Evolutionary conservation across 2,113 vertebrate species (phyloP), one percentile per base, ranked within the genome.

Genomic region (Stomatorhinus ivindoensis): DNA sequence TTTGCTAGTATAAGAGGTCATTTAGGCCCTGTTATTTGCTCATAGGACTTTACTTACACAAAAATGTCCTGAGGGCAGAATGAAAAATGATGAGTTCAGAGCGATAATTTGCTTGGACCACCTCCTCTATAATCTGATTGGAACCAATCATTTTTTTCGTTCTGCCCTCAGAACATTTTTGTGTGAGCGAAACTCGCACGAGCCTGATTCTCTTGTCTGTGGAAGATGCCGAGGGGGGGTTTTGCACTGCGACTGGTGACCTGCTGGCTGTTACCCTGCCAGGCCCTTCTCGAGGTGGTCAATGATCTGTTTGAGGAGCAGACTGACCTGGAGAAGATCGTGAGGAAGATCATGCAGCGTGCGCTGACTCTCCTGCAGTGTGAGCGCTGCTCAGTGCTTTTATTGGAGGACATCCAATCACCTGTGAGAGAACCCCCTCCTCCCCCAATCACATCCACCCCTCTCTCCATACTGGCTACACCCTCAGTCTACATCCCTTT

Each of bases 301-400:
- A 99, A 99, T 92, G 98, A 99, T 90, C 96, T 99, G 93, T 99
- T 99, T 94, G 98, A 99, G 90, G 98, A 99, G 93, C 98, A 99
- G 95, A 99, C 98, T 47, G 97, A 99, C 94, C 94, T 99, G 94
- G 98, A 99, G 96, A 99, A 99, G 95, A 98, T 99, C 92, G 98
- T 99, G 90, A 97, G 97, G 95, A 99, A 99, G 96, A 99, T 99
- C 92, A 99, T 99, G 98, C 98, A 98, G 92, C 97, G 98, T 27
- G 98, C 98, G 58, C 98, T 99, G 95, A 98, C 97, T 10, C 95
- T 99, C 84, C 93, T 99, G 86, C 98, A 99, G 94, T 99, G 98
- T 91, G 98, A 99, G 86, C 95, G 95, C 90, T 96, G 96, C 93
- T 96, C 96, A 1, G 96, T 96, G 89, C 95, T 96, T 27, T 95